Base-by-base conservation (phyloP, 1,140 invertebrate species). In the Archegozetes longisetosus region DNA sequence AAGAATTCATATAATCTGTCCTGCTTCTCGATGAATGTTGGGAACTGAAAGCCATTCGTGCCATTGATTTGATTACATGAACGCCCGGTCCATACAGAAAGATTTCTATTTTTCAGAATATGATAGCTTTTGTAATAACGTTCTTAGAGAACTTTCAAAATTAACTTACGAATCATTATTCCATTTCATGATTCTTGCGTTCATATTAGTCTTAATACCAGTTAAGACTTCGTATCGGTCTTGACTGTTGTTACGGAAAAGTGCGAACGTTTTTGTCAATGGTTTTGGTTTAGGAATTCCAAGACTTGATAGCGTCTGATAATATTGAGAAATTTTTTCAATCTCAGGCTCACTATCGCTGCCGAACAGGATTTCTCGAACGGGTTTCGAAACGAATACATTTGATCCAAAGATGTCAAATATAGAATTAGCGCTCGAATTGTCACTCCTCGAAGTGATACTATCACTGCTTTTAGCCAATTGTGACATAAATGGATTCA, bases 41-140 rank as follows among this genome's bases (percentile, higher is more conserved):
- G 17, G 27, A 4, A 58, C 24, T 58, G 57, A 49, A 25, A 47
- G 14, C 57, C 57, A 53, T 58, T 62, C 3, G 65, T 65, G 23
- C 64, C 65, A 52, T 64, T 66, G 12, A 66, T 60, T 46, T 26
- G 32, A 46, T 66, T 65, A 29, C 65, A 66, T 0, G 25, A 20
- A 13, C 58, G 64, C 1, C 47, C 40, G 23, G 61, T 61, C 65
- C 65, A 66, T 24, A 59, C 20, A 32, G 22, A 17, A 17, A 58
- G n/a, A 20, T 51, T 14, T 3, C 57, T 58, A 58, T 50, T 55
- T 29, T 25, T 9, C 26, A n/a, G n/a, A n/a, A n/a, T n/a, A n/a
- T n/a, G n/a, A n/a, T n/a, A n/a, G n/a, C n/a, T n/a, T n/a, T n/a
- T n/a, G n/a, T n/a, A n/a, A n/a, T n/a, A n/a, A n/a, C n/a, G n/a